A percentile compares a stretch with the other conserved stretches of the same genome.
Conservation (phyloP, 2,888 invertebrate species). For the Abscondita cerata region DNA sequence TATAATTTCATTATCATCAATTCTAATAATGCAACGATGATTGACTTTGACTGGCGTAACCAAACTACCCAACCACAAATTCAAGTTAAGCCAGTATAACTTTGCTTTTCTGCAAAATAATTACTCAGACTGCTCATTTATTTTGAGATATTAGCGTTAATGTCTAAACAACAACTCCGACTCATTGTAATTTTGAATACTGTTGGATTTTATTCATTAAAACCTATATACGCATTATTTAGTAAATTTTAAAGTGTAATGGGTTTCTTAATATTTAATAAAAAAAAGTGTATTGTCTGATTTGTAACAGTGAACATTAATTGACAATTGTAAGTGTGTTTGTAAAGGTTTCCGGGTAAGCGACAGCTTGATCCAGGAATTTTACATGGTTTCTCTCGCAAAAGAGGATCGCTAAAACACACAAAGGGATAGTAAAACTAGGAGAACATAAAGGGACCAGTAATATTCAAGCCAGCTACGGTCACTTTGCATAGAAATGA, state of each 20-base stretch:
- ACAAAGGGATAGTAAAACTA: constrained; percentile 48
- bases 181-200: constrained; percentile 22
- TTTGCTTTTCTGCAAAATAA: constrained; percentile 31
- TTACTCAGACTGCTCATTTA: constrained; percentile 32
- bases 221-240: too few species aligned
- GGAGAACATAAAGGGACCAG: constrained; percentile 48
- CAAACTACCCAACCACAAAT: constrained; percentile 35
- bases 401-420: constrained; percentile 36
- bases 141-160: constrained; percentile 28
- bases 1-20: constrained; percentile 43
- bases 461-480: constrained; percentile 49
- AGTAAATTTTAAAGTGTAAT: too few species aligned
- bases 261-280: too few species aligned
- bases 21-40: constrained; percentile 41
- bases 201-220: constrained; percentile 18
- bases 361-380: constrained; percentile 36
- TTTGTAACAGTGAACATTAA: too few species aligned
- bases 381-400: constrained; percentile 31
- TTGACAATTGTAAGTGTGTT: too few species aligned
- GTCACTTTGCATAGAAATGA: constrained; percentile 56
- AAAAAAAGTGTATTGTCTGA: too few species aligned
- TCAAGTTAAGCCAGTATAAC: constrained; percentile 30
- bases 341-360: constrained; percentile 30
- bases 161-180: constrained; percentile 20
- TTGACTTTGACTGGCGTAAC: constrained; percentile 43